Evolutionary conservation across 2,888 invertebrate genomes (phyloP).

Genomic region (Cetonia aurata): DNA sequence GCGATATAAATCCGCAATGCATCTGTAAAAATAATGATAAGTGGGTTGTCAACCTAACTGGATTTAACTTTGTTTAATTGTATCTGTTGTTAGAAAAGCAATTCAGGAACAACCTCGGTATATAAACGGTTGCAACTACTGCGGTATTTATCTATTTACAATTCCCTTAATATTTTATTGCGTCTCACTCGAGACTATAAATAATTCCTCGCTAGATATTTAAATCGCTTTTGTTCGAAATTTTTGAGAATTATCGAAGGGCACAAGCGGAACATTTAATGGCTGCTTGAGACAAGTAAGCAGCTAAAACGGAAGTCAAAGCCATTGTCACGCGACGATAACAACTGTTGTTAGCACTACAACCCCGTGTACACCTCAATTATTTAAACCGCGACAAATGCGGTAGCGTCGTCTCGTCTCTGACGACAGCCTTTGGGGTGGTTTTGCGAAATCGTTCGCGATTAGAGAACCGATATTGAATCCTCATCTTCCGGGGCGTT

Average conservation of each 20-base stretch:
- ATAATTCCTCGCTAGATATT: background rate
- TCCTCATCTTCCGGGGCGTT: background rate
- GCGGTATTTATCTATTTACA: no score
- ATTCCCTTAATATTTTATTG: no score
- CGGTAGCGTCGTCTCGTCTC: background rate
- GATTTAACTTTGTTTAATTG: no score
- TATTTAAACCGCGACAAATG: background rate
- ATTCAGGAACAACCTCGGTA: no score
- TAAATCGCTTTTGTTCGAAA: background rate
- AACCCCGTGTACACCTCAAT: background rate
- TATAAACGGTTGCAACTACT: no score
- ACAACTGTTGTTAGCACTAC: conserved; percentile 1
- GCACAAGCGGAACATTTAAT: background rate
- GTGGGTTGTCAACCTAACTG: no score
- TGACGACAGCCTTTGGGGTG: no score
- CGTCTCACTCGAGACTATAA: no score
- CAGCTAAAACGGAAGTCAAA: background rate
- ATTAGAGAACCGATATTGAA: conserved; percentile 1
- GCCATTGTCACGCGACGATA: conserved; percentile 11
- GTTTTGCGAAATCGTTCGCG: background rate
- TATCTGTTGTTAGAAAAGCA: no score
- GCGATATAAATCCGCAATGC: no score
- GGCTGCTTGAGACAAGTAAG: background rate
- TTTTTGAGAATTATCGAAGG: background rate
- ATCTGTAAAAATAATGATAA: no score